Percentiles rank a stretch among this genome's conserved stretches.
These are phyloP conservation scores for Dryococelus australis DNA, from an alignment of 2,888 invertebrate genomes.

Conservation along the genomic window DNA sequence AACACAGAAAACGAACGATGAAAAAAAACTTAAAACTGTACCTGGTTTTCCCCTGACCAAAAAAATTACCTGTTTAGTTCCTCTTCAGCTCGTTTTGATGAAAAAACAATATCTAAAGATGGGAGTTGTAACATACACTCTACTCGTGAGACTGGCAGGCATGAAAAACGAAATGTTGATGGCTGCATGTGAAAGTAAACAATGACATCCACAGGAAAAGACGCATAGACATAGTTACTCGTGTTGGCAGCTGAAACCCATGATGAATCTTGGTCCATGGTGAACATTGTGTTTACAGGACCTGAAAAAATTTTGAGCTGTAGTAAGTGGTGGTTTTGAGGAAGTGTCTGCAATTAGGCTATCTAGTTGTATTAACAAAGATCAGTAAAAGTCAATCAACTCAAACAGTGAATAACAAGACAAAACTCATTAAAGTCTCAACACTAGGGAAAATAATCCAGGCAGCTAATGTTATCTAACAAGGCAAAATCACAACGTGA, in stretches of 20 bases:
- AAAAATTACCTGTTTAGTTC: constrained; percentile 58
- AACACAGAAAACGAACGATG: too few relatives aligned
- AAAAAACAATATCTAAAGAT: constrained; percentile 96
- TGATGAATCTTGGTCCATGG: constrained; percentile 49
- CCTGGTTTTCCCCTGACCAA: not conserved
- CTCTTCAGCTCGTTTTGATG: constrained; percentile 86
- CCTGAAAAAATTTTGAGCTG: constrained; percentile 28
- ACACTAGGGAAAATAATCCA: too few relatives aligned
- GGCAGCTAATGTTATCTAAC: too few relatives aligned
- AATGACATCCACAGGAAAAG: constrained; percentile 98
- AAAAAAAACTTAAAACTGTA: too few relatives aligned
- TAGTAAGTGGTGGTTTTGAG: too few relatives aligned
- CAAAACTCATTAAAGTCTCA: too few relatives aligned
- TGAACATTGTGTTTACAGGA: constrained; percentile 50
- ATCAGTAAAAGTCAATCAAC: too few relatives aligned
- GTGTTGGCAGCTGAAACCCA: constrained; percentile 64
- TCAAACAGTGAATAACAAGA: too few relatives aligned
- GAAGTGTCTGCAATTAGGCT: too few relatives aligned
- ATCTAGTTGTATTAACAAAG: too few relatives aligned
- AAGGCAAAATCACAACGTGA: too few relatives aligned
- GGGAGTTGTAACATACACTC: constrained; percentile 96
- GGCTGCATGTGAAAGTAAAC: constrained; percentile 99
- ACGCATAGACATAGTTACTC: constrained; percentile 85
- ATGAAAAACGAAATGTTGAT: constrained; percentile 94
- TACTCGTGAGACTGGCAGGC: constrained; percentile 92